Percentiles rank a stretch among this genome's conserved stretches.
Conservation (phyloP, 1,140 invertebrate species). For the Psix sp. region DNA sequence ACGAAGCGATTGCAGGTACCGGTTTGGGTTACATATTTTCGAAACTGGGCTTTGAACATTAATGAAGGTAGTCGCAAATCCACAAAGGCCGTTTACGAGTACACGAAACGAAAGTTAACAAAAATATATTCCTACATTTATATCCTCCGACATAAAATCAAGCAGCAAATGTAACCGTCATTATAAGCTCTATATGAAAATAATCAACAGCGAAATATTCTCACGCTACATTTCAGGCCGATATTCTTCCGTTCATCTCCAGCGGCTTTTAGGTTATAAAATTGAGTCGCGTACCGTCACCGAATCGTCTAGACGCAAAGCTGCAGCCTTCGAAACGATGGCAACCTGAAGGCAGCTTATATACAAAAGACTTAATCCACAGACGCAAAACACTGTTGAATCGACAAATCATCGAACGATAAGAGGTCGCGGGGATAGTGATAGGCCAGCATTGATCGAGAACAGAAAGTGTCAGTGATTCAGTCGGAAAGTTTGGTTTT, state of each 20-base stretch:
- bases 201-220: slow-evolving; percentile 25
- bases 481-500: no score
- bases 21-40: slow-evolving; percentile 10
- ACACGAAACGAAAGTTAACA: neutral
- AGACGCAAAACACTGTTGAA: slow-evolving; percentile 19
- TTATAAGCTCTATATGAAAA: slow-evolving; percentile 51
- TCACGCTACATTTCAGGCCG: slow-evolving; percentile 28
- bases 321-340: slow-evolving; percentile 4
- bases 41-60: neutral
- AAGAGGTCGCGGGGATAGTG: slow-evolving; percentile 29
- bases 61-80: slow-evolving; percentile 8
- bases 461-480: neutral
- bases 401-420: slow-evolving; percentile 21
- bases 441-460: slow-evolving; percentile 36
- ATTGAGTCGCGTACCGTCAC: neutral
- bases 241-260: no score
- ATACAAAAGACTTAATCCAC: slow-evolving; percentile 34
- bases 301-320: slow-evolving; percentile 1
- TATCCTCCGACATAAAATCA: slow-evolving; percentile 40
- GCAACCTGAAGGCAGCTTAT: no score
- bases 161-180: slow-evolving; percentile 52
- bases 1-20: slow-evolving; percentile 47
- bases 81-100: slow-evolving; percentile 29
- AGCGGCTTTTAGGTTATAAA: slow-evolving; percentile 13
- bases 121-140: neutral